Evolutionary conservation across 2,113 vertebrate genomes (phyloP).

Genomic region (Pyrgilauda ruficollis): DNA sequence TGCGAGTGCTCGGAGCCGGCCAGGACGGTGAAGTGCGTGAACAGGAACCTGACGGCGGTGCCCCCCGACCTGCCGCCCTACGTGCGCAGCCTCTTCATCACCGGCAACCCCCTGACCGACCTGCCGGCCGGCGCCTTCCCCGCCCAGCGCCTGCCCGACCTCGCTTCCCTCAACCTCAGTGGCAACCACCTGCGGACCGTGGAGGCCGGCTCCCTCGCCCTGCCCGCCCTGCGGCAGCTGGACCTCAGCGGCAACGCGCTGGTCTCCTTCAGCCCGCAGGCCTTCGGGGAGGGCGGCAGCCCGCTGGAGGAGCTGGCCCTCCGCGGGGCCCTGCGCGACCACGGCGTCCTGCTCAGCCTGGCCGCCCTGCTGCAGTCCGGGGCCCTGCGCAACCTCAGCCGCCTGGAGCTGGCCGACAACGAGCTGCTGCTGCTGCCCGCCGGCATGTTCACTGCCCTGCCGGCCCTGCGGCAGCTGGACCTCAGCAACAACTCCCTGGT

Average conservation of each 20-base stretch:
- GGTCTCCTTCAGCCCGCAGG: constrained; percentile 67
- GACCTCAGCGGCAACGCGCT: constrained; percentile 89
- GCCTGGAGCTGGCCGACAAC: constrained; percentile 84
- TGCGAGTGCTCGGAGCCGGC: constrained; percentile 80
- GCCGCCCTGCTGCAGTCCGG: constrained; percentile 61
- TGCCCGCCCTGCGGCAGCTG: constrained; percentile 81
- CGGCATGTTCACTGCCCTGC: constrained; percentile 66
- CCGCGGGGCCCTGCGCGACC: constrained; percentile 59
- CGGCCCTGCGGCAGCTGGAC: constrained; percentile 76
- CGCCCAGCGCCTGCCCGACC: constrained; percentile 72
- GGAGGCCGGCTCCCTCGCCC: constrained; percentile 76
- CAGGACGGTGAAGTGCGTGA: constrained; percentile 84
- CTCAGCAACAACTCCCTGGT: constrained; percentile 88
- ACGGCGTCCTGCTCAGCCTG: constrained; percentile 53
- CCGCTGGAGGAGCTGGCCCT: constrained; percentile 75
- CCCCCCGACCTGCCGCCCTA: constrained; percentile 79
- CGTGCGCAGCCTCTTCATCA: constrained; percentile 81
- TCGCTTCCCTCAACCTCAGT: constrained; percentile 82
- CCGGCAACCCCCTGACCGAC: constrained; percentile 77
- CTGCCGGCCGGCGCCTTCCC: constrained; percentile 79
- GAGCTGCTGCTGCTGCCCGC: constrained; percentile 78
- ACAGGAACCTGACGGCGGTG: constrained; percentile 78
- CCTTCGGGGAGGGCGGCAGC: constrained; percentile 71
- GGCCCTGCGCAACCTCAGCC: constrained; percentile 71
- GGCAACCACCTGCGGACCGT: constrained; percentile 78